Conservation (phyloP, 2,113 vertebrate genomes). For the Typhlomys cinereus region DNA sequence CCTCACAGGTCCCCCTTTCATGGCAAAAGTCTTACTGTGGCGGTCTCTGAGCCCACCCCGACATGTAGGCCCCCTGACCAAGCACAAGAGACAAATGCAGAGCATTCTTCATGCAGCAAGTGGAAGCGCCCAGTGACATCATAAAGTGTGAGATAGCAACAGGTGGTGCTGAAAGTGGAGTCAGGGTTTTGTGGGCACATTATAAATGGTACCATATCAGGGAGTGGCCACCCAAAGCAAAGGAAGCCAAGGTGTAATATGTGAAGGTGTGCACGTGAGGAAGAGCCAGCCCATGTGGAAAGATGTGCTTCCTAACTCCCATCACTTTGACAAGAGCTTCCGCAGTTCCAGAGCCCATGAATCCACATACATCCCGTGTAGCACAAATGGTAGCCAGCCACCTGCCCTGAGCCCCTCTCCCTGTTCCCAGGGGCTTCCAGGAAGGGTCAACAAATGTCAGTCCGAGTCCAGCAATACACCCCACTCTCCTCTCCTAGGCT, state of each 20-base stretch:
- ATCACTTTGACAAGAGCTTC: not conserved
- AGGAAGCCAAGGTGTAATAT: too few species aligned
- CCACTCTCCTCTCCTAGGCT: not conserved
- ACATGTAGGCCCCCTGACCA: not conserved
- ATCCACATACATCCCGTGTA: not conserved
- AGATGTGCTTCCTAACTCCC: not conserved
- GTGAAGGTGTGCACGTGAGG: not conserved
- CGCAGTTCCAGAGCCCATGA: not conserved
- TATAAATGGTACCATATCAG: not conserved
- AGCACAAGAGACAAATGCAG: not conserved
- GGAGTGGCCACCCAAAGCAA: not conserved
- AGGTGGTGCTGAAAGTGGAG: not conserved
- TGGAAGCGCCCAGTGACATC: not conserved
- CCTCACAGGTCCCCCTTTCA: not conserved
- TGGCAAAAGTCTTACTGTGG: not conserved
- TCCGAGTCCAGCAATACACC: accelerated
- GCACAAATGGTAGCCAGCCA: not conserved
- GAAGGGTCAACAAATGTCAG: not conserved
- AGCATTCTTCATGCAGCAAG: not conserved
- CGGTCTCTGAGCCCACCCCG: not conserved
- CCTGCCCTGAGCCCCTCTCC: not conserved
- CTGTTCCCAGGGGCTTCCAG: not conserved
- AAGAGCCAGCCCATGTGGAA: not conserved
- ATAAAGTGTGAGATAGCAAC: not conserved
- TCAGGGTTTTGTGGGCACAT: not conserved